Evolutionary conservation across 2,113 vertebrate genomes (phyloP), one percentile per base, ranked within the genome.

Genomic region (Eonycteris spelaea): DNA sequence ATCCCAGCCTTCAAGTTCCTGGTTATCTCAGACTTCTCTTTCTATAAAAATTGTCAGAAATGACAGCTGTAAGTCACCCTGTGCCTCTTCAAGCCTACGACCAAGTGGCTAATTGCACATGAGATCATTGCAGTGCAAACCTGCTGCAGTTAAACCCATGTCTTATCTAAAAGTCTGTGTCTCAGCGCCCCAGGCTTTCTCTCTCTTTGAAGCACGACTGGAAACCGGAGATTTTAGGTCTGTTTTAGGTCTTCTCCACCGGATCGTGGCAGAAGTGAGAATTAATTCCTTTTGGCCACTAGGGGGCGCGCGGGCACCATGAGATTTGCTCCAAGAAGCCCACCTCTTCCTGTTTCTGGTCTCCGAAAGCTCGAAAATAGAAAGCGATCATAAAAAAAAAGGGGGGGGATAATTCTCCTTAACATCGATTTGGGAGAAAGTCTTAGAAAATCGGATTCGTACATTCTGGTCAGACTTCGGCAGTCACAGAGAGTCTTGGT

Each of bases 251-350:
- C 6, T 0, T 40, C 43, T n/a, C 57, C 13, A 21, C 43, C 10
- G 1, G 2, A 51, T 28, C 15, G 4, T 0, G 6, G 26, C 5
- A 30, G 26, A 48, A 95, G n/a, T 38, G 35, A 6, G 24, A n/a
- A 79, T 75, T 80, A 30, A 43, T 71, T 40, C 22, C n/a, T 14
- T 48, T 35, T 61, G 95, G 89, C 38, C 98, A 97, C 98, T 97
- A 98, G 98, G 93, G 97, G 98, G 98, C 97, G 97, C 97, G 30
- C 92, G 70, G 71, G 94, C 97, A 96, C 97, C 65, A 65, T 40
- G 73, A 94, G 85, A 97, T 91, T 14, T n/a, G 51, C 65, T 33
- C n/a, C 70, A 21, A 18, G 45, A 70, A 15, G 22, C 13, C 55
- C 6, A 33, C 22, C 18, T 48, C 1, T 16, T 40, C 3, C 7